A percentile compares a stretch with the other conserved stretches of the same genome.
phyloP scores from a whole-genome alignment of 1,140 invertebrate genomes.

The Heterodera schachtii region DNA sequence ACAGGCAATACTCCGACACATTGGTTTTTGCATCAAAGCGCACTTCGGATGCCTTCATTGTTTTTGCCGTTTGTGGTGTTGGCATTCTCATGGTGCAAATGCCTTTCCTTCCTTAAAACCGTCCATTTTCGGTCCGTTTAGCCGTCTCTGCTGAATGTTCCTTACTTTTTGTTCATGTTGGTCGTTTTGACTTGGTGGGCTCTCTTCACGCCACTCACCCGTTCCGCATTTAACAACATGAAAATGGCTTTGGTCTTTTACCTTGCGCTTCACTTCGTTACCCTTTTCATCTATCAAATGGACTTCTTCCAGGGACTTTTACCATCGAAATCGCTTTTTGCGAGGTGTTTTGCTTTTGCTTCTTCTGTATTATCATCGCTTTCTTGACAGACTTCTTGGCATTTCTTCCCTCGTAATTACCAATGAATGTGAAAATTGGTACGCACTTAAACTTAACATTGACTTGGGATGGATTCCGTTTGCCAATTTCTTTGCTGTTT shows the following conservation, averaged over 20 bases:
- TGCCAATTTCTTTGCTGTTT: constrained; percentile 50
- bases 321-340: constrained; percentile 33
- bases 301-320: constrained; percentile 49
- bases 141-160: constrained; percentile 57
- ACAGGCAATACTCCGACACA: constrained; percentile 17
- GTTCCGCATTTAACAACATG: constrained; percentile 57
- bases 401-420: constrained; percentile 41
- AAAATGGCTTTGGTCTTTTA: constrained; percentile 52
- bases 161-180: constrained; percentile 58
- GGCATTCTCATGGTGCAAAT: constrained; percentile 38
- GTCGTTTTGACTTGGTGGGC: constrained; percentile 63
- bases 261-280: constrained; percentile 53
- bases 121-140: constrained; percentile 30
- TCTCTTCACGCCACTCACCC: constrained; percentile 55
- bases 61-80: constrained; percentile 33
- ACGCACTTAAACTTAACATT: constrained; percentile 38
- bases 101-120: not conserved
- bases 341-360: constrained; percentile 39
- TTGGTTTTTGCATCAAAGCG: constrained; percentile 35
- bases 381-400: constrained; percentile 52
- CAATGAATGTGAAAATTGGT: constrained; percentile 50
- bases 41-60: constrained; percentile 37
- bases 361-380: not conserved
- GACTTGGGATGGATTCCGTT: constrained; percentile 49
- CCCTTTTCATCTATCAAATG: constrained; percentile 60